These are phyloP conservation scores for Leptinotarsa haldemani DNA, from an alignment of 2,888 invertebrate species.

Conservation along the genomic window DNA sequence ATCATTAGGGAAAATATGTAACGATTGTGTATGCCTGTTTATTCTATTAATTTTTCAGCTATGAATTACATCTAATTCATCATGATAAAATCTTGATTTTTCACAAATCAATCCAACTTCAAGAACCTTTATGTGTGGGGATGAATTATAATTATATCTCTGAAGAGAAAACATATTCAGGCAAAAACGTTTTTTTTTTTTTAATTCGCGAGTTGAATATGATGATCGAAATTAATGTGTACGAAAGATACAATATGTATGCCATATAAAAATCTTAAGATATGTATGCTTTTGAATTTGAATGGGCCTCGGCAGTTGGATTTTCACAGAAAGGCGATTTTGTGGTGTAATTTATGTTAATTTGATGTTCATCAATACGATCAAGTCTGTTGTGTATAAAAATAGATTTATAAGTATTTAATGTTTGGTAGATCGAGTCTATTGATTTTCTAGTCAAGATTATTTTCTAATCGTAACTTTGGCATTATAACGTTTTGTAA, in stretches of 20 bases:
- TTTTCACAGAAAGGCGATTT: conserved; percentile 17
- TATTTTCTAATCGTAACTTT: conserved; percentile 52
- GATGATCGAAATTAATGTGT: background rate
- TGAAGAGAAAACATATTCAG: too few relatives aligned
- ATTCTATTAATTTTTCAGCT: too few relatives aligned
- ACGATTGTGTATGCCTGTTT: too few relatives aligned
- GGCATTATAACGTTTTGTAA: conserved; percentile 56
- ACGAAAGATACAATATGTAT: too few relatives aligned
- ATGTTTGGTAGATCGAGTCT: conserved; percentile 58
- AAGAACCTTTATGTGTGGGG: too few relatives aligned
- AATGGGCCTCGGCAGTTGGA: background rate
- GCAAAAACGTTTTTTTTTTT: too few relatives aligned
- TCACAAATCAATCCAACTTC: too few relatives aligned
- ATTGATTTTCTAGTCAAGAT: conserved; percentile 56
- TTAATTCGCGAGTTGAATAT: background rate
- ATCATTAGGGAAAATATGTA: too few relatives aligned
- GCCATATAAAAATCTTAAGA: background rate
- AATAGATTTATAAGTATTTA: conserved; percentile 60
- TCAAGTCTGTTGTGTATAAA: conserved; percentile 59
- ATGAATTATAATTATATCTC: too few relatives aligned
- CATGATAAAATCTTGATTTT: too few relatives aligned
- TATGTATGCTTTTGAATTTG: background rate
- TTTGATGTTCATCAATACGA: conserved; percentile 52
- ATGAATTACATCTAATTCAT: too few relatives aligned
- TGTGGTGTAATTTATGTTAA: conserved; percentile 53